Conservation (phyloP, 2,888 invertebrate genomes). For the Mythimna impura region DNA sequence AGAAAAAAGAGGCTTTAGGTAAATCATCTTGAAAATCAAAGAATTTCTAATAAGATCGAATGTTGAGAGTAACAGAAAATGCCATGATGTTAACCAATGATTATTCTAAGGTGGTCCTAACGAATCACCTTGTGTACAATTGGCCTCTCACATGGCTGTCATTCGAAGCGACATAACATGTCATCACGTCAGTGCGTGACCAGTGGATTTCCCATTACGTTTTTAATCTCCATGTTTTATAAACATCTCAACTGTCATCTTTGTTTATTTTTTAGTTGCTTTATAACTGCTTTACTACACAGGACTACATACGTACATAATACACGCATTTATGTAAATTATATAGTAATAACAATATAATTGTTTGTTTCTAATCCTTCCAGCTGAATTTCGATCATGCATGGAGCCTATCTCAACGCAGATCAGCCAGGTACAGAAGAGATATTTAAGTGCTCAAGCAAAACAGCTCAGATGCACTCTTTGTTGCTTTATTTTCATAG, state of each 20-base stretch:
- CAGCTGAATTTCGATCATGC: no score
- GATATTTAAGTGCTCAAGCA: no score
- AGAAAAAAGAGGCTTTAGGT: background rate
- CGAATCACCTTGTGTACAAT: background rate
- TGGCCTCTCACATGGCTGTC: slow-evolving; percentile 16
- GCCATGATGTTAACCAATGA: background rate
- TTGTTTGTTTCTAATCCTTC: no score
- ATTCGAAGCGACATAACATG: slow-evolving; percentile 18
- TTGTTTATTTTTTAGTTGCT: background rate
- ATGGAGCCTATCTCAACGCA: no score
- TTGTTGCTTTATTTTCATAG: no score
- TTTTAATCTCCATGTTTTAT: slow-evolving; percentile 8
- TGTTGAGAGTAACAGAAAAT: background rate
- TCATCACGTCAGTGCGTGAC: slow-evolving; percentile 35
- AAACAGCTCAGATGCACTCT: no score
- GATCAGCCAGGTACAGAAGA: no score
- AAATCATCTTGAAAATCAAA: background rate
- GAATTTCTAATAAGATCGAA: background rate
- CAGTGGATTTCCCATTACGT: slow-evolving; percentile 18
- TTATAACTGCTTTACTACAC: background rate
- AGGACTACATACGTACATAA: background rate
- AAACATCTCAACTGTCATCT: slow-evolving; percentile 3
- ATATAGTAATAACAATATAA: no score
- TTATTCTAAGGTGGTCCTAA: slow-evolving; percentile 10
- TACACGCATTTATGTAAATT: no score